Evolutionary conservation across 2,113 vertebrate genomes (phyloP), one percentile per base, ranked within the genome.

Genomic region (Forbesichthys agassizii): DNA sequence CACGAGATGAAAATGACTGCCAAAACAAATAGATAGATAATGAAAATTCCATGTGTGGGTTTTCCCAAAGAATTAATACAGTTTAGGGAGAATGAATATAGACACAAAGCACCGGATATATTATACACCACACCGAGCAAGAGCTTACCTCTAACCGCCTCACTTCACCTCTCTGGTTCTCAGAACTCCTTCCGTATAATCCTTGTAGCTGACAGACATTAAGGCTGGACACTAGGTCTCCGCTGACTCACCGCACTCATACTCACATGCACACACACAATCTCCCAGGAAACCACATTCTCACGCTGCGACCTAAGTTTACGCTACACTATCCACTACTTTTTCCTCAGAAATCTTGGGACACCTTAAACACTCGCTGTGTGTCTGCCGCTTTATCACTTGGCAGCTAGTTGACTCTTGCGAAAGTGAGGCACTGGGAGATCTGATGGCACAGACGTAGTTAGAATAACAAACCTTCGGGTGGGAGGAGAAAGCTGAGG

Each of bases 391-490:
- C 58, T 36, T 59, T 73, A 76, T 86, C 78, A 84, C 84, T 82
- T 75, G 51, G 78, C 83, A 47, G 33, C 63, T 79, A 69, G 75
- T 61, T 87, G 69, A 76, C 61, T 82, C 72, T 87, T 87, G 83
- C 69, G 80, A 86, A 91, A 89, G 84, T 73, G 69, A 68, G 83
- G 71, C 49, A 0, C 51, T 70, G 72, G 55, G 75, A 84, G 77
- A 91, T 90, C 84, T 93, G 91, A 92, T 90, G 89, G 92, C 89
- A 90, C 69, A 75, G 78, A 73, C 51, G 66, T 67, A 75, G 85
- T 82, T 83, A 81, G 84, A 90, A 88, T 88, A 92, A 92, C 84
- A 87, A 87, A 82, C 79, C 59, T 69, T 86, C 77, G 64, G 13
- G 36, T 84, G 82, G 86, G 79, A 83, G 84, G 86, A 85, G 81